A percentile compares a stretch with the other conserved stretches of the same genome.
Evolutionary conservation across 2,113 vertebrate genomes (phyloP).

Genomic region (Melanerpes aurifrons): DNA sequence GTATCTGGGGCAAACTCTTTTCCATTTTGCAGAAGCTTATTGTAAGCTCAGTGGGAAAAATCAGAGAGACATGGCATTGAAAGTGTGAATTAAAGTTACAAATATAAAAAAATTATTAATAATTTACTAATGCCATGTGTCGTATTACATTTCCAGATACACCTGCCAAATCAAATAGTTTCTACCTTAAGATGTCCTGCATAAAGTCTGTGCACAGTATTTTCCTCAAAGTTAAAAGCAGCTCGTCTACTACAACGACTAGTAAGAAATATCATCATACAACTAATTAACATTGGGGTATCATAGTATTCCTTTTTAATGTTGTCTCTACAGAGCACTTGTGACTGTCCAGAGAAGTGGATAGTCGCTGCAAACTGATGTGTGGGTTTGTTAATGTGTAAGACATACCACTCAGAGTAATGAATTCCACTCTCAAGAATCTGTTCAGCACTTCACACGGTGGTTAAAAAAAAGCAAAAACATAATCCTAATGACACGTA

Average conservation of each 20-base stretch:
- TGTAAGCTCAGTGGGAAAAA: background rate
- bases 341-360: background rate
- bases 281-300: background rate
- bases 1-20: background rate
- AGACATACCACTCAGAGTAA: background rate
- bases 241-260: background rate
- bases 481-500: background rate
- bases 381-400: accelerated
- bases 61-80: background rate
- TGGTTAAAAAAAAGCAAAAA: background rate
- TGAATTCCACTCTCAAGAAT: background rate
- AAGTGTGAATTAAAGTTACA: background rate
- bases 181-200: background rate
- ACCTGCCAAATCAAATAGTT: background rate
- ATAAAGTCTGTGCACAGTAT: background rate
- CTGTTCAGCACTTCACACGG: background rate
- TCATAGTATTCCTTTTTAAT: accelerated
- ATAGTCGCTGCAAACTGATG: background rate
- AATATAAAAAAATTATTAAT: background rate
- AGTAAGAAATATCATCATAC: background rate
- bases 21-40: background rate
- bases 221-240: background rate
- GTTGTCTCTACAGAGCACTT: accelerated
- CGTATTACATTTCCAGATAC: background rate
- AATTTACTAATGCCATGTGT: background rate